Evolutionary conservation across 2,797 vertebrate species (phyloP).

Genomic region (Enteromius trimaculatus): DNA sequence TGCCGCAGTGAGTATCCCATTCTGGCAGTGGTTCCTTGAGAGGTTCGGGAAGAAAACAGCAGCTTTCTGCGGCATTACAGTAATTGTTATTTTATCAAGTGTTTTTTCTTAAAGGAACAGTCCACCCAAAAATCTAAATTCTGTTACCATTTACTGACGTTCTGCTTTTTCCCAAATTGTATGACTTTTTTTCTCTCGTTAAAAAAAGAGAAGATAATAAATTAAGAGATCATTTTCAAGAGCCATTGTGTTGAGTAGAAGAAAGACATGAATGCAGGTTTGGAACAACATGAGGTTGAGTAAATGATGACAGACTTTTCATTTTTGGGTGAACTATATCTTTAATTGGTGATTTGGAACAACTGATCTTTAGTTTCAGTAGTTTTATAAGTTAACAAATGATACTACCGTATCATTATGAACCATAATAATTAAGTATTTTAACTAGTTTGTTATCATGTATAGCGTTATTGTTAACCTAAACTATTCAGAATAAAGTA

Average conservation of each 20-base stretch:
- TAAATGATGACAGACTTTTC: not conserved
- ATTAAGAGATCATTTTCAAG: not conserved
- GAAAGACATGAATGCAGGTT: not conserved
- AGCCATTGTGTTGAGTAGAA: not conserved
- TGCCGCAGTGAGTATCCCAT: constrained; percentile 88
- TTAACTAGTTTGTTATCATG: not conserved
- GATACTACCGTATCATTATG: constrained; percentile 60
- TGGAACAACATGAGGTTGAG: not conserved
- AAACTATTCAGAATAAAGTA: not conserved
- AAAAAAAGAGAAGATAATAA: not conserved
- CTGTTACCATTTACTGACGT: not conserved
- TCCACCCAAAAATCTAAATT: not conserved
- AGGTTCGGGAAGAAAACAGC: constrained; percentile 92
- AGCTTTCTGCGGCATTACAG: constrained; percentile 89
- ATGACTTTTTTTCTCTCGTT: not conserved
- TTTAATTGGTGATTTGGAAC: not conserved
- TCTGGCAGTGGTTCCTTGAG: constrained; percentile 95
- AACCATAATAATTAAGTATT: not conserved
- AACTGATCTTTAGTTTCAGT: not conserved
- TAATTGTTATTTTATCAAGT: constrained; percentile 68
- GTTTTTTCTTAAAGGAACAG: constrained; percentile 13
- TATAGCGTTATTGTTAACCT: not conserved
- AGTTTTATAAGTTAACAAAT: constrained; percentile 8
- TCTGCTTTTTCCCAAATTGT: not conserved
- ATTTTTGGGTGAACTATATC: not conserved